Evolutionary conservation across 1,140 invertebrate species (phyloP), one percentile per base, ranked within the genome.

Genomic region (Eueides isabella): DNA sequence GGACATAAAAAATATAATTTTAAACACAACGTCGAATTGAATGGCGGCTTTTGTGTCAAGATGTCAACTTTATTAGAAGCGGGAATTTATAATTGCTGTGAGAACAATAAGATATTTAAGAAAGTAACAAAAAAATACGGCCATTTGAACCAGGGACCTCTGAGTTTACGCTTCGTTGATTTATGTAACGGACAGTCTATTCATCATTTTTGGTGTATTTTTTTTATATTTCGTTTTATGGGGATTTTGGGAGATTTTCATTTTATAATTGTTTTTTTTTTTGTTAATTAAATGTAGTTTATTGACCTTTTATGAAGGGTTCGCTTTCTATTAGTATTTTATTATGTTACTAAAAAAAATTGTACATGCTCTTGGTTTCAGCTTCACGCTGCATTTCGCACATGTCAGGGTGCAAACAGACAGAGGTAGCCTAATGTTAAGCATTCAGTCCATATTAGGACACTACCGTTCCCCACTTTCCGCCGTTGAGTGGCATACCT

Each of bases 71-170:
- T 76, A 76, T 76, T 76, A 76, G 66, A 61, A 72, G 23, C 28
- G 55, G 61, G 74, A 76, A 76, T 76, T 76, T 76, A 76, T 76
- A 76, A 76, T 76, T 76, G 66, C 74, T 61, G 70, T 44, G 65
- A 76, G 74, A 76, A 76, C 74, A 76, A 76, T 76, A 65, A 63
- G 65, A 72, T 33, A 64, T 26, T 76, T 67, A 64, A 71, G 44
- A 26, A 31, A 67, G 74, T 76, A 68, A 61, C 69, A 76, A 70
- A 75, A 55, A 75, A 75, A 70, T 71, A 48, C 31, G 73, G 41
- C 23, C 68, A 71, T 75, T 69, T 75, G 67, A 71, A 71, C 67
- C 63, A n/a, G n/a, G 38, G 63, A 75, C 62, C 73, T 61, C 68
- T 9, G 61, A 71, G 63, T 75, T 75, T 19, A 71, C 68, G 44